These are phyloP conservation scores for Aphelenchoides bicaudatus DNA, from an alignment of 2,888 invertebrate genomes.

Conservation along the genomic window DNA sequence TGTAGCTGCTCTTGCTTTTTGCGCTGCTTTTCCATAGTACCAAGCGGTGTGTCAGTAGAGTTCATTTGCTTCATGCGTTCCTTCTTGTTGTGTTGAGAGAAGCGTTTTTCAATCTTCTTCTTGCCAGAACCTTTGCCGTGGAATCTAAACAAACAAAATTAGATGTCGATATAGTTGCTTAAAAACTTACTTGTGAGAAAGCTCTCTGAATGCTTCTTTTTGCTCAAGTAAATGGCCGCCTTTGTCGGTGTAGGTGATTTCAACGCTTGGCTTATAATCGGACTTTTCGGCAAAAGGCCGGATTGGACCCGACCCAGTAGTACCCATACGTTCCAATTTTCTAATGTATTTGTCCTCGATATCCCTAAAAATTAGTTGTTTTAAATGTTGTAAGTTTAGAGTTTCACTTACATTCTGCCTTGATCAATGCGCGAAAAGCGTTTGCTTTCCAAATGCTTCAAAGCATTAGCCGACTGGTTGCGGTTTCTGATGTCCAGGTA, in stretches of 20 bases:
- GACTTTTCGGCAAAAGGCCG: slow-evolving; percentile 54
- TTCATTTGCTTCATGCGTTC: slow-evolving; percentile 67
- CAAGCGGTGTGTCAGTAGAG: slow-evolving; percentile 74
- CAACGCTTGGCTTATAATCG: slow-evolving; percentile 63
- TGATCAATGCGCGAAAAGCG: slow-evolving; percentile 43
- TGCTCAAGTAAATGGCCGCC: slow-evolving; percentile 84
- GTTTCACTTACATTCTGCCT: slow-evolving; percentile 42
- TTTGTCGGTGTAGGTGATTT: slow-evolving; percentile 79
- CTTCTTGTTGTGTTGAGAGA: slow-evolving; percentile 88
- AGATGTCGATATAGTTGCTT: neutral
- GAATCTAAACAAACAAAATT: slow-evolving; percentile 71
- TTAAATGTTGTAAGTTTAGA: neutral
- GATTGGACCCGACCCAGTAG: slow-evolving; percentile 52
- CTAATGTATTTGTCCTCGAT: slow-evolving; percentile 60
- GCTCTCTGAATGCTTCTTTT: slow-evolving; percentile 82
- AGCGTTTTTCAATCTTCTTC: slow-evolving; percentile 90
- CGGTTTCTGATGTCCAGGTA: slow-evolving; percentile 30
- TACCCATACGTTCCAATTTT: slow-evolving; percentile 59
- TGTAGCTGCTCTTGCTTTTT: slow-evolving; percentile 73
- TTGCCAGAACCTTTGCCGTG: slow-evolving; percentile 99
- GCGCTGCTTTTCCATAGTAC: slow-evolving; percentile 86
- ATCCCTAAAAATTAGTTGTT: slow-evolving; percentile 45
- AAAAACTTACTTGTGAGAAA: slow-evolving; percentile 61
- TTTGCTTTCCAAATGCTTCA: slow-evolving; percentile 53
- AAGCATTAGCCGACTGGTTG: slow-evolving; percentile 27